Evolutionary conservation across 1,140 invertebrate species (phyloP), one percentile per base, ranked within the genome.

Genomic region (Vollenhovia emeryi): DNA sequence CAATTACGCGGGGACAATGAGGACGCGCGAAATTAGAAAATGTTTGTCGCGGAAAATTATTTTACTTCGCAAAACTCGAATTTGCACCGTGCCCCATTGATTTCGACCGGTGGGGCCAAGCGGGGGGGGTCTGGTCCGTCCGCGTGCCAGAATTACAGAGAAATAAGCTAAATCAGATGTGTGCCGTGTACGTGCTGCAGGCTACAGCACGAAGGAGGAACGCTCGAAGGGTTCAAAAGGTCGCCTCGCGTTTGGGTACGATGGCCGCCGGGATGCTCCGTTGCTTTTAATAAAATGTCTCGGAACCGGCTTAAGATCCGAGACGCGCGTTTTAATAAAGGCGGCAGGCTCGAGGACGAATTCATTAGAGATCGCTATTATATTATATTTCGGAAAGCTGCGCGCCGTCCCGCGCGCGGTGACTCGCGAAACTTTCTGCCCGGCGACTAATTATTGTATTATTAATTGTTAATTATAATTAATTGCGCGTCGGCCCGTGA

Each of bases 381-480:
- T 88, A 59, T 86, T 62, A 83, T 59, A 76, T 86, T 80, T 55
- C 60, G 48, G 64, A 68, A 55, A 45, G 75, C 33, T 24, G 48
- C 18, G 40, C 33, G n/a, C 27, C 43, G 30, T 30, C 33, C 55
- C 24, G 57, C 68, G 30, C 60, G 21, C 68, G 52, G 55, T 88
- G 87, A 87, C 89, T 90, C 85, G 89, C 60, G 30, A 87, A 89
- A 88, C 55, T 88, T 87, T 88, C 59, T 55, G 30, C 48, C 21
- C 8, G 64, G 48, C 50, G 82, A 69, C 86, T 92, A 91, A 92
- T 92, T 92, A 91, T 89, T 90, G 90, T 93, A 92, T 91, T 92
- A 92, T 93, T 93, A 93, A 92, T 93, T 91, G 90, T 93, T 93
- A 91, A 93, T 92, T 91, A 90, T 93, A 93, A 93, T 93, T 93